These are phyloP conservation scores for Aramus guarauna DNA, from an alignment of 2,113 vertebrate genomes.

Conservation along the genomic window DNA sequence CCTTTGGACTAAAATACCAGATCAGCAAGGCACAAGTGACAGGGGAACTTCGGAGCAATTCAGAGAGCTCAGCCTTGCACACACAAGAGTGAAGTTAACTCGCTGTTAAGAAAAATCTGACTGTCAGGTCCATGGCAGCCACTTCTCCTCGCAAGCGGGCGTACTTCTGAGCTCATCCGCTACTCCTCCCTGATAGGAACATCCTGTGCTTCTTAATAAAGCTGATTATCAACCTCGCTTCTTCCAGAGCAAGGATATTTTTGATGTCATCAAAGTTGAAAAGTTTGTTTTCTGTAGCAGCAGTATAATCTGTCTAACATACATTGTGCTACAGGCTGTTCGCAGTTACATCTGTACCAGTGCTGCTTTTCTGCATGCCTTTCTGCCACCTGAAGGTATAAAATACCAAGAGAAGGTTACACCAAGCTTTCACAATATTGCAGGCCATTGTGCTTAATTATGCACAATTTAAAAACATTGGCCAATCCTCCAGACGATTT, in stretches of 20 bases:
- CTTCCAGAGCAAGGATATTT: background rate
- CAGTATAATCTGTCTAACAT: background rate
- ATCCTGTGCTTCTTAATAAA: background rate
- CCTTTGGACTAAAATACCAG: background rate
- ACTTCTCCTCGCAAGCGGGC: background rate
- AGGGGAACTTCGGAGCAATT: background rate
- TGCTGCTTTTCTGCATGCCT: background rate
- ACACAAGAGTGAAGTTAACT: background rate
- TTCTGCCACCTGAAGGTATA: background rate
- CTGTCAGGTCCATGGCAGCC: background rate
- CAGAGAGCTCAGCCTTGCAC: background rate
- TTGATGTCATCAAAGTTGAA: background rate
- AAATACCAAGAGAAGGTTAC: background rate
- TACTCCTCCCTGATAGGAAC: background rate
- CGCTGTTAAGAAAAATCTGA: background rate
- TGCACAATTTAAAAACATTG: background rate
- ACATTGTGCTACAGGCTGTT: background rate
- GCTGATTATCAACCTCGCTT: background rate
- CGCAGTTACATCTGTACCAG: background rate
- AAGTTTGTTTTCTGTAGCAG: background rate
- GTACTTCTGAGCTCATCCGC: background rate
- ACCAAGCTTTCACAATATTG: background rate
- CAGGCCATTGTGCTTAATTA: background rate
- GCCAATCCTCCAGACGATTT: background rate
- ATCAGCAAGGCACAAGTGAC: background rate